Evolutionary conservation across 2,113 vertebrate species (phyloP).

Genomic region (Eolophus roseicapilla): DNA sequence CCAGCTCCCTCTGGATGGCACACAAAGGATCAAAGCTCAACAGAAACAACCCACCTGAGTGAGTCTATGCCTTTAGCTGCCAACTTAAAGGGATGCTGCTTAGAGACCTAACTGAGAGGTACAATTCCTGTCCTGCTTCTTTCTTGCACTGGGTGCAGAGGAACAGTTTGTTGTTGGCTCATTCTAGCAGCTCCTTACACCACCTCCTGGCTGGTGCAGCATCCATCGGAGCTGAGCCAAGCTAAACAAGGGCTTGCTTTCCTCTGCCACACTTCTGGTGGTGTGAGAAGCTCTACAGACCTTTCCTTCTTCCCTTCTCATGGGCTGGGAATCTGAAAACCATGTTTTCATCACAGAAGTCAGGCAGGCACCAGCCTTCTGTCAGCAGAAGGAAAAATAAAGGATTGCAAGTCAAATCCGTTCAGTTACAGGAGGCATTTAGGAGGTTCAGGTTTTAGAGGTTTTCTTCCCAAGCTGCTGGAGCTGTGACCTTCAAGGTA

Average conservation of each 20-base stretch:
- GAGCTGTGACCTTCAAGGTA: conserved; percentile 58
- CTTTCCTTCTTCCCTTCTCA: not conserved
- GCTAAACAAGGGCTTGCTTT: not conserved
- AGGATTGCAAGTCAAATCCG: not conserved
- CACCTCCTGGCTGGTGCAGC: not conserved
- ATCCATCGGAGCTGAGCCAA: not conserved
- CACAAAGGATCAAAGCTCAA: not conserved
- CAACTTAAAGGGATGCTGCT: not conserved
- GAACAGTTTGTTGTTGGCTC: not conserved
- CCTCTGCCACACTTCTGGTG: not conserved
- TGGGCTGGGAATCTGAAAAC: not conserved
- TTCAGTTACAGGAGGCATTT: not conserved
- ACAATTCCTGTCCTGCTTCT: not conserved
- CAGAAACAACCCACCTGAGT: not conserved
- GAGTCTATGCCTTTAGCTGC: not conserved
- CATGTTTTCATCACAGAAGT: not conserved
- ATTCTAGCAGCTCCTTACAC: not conserved
- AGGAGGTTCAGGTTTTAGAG: not conserved
- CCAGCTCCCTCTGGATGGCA: not conserved
- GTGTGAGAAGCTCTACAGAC: accelerated
- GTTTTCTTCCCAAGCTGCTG: not conserved
- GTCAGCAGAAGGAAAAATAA: not conserved
- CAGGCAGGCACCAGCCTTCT: not conserved
- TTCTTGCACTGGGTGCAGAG: not conserved
- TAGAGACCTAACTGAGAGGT: not conserved